Evolutionary conservation across 2,888 invertebrate species (phyloP).

Genomic region (Ramazzottius varieornatus): DNA sequence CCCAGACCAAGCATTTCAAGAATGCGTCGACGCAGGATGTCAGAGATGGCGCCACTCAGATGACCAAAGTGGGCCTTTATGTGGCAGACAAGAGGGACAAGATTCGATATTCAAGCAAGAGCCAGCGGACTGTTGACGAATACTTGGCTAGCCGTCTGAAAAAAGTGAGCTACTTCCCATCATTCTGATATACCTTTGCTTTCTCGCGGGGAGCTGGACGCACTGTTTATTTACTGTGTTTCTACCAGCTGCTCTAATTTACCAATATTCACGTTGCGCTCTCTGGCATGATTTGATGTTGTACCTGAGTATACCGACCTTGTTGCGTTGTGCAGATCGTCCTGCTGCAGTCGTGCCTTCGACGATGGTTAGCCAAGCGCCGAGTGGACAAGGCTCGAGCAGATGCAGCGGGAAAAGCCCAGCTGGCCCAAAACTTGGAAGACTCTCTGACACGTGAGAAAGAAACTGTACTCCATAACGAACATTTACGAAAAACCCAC

Average conservation of each 20-base stretch:
- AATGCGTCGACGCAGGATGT: constrained; percentile 20
- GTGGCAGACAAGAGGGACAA: constrained; percentile 20
- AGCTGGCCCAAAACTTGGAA: background rate
- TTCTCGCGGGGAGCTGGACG: no score
- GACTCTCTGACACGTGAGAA: background rate
- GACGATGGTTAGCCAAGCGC: constrained; percentile 22
- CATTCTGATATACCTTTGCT: no score
- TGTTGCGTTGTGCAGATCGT: constrained; percentile 15
- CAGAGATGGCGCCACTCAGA: constrained; percentile 22
- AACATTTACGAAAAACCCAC: background rate
- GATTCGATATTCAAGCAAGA: constrained; percentile 18
- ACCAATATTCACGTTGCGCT: no score
- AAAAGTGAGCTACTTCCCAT: background rate
- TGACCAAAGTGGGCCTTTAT: constrained; percentile 23
- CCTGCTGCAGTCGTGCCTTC: constrained; percentile 22
- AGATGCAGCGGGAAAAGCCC: constrained; percentile 11
- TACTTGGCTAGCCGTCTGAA: constrained; percentile 8
- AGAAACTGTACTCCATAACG: constrained; percentile 6
- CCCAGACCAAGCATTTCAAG: constrained; percentile 20
- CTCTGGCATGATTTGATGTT: background rate
- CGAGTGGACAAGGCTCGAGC: constrained; percentile 19
- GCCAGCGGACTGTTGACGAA: constrained; percentile 22
- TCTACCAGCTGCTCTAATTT: no score
- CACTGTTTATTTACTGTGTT: no score
- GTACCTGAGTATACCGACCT: background rate